Conservation (phyloP, 2,113 vertebrate species). For the Anguilla rostrata region DNA sequence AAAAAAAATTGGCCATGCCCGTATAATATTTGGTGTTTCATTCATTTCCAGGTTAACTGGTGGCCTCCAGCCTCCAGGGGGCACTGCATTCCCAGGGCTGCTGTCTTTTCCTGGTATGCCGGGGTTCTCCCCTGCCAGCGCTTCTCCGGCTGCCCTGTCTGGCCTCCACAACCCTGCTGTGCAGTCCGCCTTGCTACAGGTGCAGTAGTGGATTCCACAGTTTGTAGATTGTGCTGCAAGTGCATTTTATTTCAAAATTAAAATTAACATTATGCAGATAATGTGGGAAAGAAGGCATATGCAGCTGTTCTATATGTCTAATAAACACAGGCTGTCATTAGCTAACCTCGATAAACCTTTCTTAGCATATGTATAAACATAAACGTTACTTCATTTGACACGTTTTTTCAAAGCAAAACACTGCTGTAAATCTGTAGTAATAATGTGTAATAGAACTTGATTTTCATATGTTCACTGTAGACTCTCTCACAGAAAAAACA, state of each 20-base stretch:
- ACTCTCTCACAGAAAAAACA: no score
- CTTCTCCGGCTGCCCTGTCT: slow-evolving; percentile 78
- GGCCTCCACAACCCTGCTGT: slow-evolving; percentile 86
- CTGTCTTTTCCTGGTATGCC: slow-evolving; percentile 89
- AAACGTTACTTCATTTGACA: no score
- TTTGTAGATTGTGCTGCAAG: neutral
- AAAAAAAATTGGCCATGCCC: neutral
- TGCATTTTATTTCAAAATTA: neutral
- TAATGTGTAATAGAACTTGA: no score
- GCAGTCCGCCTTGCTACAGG: slow-evolving; percentile 89
- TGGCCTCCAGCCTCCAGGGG: slow-evolving; percentile 82
- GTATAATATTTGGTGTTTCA: neutral
- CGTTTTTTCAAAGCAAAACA: no score
- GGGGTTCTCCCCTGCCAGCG: slow-evolving; percentile 79
- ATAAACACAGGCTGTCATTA: neutral
- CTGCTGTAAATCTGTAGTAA: no score
- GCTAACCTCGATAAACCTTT: no score
- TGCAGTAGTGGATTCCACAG: slow-evolving; percentile 45
- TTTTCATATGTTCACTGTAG: no score
- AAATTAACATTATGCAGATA: neutral
- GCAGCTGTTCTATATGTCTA: no score
- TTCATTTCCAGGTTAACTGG: slow-evolving; percentile 74
- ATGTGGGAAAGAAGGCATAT: neutral
- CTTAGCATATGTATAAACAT: no score
- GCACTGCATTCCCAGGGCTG: slow-evolving; percentile 85